phyloP scores from a whole-genome alignment of 2,888 invertebrate genomes.

The Podabrus alpinus region DNA sequence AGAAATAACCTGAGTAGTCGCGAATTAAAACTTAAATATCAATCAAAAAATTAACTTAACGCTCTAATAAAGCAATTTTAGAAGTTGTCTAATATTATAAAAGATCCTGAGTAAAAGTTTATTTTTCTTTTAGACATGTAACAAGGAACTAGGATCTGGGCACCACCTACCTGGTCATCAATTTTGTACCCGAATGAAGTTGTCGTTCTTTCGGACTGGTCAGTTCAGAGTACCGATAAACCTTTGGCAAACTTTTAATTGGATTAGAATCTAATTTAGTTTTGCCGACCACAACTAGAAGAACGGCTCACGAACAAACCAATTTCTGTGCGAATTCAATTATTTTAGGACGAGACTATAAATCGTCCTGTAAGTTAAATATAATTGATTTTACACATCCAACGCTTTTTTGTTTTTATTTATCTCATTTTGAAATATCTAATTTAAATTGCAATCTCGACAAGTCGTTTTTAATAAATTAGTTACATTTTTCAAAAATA shows the following conservation, averaged over 20 bases:
- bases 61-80: not conserved
- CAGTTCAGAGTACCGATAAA: conserved; percentile 42
- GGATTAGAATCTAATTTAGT: conserved; percentile 59
- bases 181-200: conserved; percentile 45
- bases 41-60: not conserved
- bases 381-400: conserved; percentile 27
- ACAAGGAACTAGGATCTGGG: conserved; percentile 34
- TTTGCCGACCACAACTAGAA: conserved; percentile 53
- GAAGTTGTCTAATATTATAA: not conserved
- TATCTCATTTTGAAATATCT: not conserved
- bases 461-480: not conserved
- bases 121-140: conserved; percentile 41
- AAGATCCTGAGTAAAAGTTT: conserved; percentile 29
- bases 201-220: conserved; percentile 38
- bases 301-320: conserved; percentile 49
- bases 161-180: conserved; percentile 45
- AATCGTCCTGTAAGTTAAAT: conserved; percentile 31
- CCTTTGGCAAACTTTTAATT: conserved; percentile 57
- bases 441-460: not conserved
- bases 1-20: not conserved
- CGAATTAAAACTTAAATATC: not conserved
- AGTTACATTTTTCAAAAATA: not conserved
- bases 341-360: conserved; percentile 34
- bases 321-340: conserved; percentile 44
- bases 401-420: not conserved